phyloP scores from a whole-genome alignment of 2,113 vertebrate genomes.

The Engystomops pustulosus region DNA sequence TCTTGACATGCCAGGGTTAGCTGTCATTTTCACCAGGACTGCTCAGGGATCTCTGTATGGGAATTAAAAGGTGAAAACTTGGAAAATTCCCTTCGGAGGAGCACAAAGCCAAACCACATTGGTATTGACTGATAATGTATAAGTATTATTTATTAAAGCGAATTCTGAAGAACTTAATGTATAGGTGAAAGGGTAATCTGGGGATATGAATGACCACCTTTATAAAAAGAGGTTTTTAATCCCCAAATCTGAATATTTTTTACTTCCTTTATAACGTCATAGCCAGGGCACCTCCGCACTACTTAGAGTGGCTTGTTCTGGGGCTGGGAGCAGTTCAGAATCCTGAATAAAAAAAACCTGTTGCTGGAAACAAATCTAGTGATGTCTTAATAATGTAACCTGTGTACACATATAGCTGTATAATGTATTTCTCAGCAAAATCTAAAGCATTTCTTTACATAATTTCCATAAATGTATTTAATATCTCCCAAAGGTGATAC shows the following conservation, averaged over 20 bases:
- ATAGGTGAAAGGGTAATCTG: too few species aligned
- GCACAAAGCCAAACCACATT: too few species aligned
- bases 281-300: neutral
- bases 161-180: too few species aligned
- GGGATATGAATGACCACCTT: too few species aligned
- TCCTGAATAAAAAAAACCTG: neutral
- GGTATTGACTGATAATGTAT: too few species aligned
- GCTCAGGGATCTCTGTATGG: too few species aligned
- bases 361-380: neutral
- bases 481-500: neutral
- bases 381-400: neutral
- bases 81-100: too few species aligned
- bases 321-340: neutral
- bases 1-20: too few species aligned
- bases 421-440: neutral
- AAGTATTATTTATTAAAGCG: too few species aligned
- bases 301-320: neutral
- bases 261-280: neutral
- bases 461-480: neutral
- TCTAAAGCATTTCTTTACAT: neutral
- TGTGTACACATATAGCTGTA: slow-evolving; percentile 1
- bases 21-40: too few species aligned
- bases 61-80: too few species aligned
- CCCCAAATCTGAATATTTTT: neutral
- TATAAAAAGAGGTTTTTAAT: too few species aligned